Evolutionary conservation across 2,113 vertebrate species (phyloP).

Genomic region (Psephotus haematonotus): DNA sequence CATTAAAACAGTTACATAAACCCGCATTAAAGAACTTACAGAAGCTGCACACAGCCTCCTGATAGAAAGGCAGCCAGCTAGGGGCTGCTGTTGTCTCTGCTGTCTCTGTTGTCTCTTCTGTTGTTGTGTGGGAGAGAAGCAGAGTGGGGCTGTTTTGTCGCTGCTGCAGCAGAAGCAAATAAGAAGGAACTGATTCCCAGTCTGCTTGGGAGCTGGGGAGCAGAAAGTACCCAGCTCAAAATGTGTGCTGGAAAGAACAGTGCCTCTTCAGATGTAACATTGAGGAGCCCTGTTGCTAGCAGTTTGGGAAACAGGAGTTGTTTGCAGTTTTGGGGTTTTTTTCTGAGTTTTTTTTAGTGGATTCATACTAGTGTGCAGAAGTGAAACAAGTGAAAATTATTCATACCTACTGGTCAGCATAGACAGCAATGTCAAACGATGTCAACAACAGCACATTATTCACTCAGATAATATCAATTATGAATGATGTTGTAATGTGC

Average conservation of each 20-base stretch:
- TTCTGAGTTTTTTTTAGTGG: neutral
- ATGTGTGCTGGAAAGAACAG: accelerated
- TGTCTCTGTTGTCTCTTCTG: neutral
- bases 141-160: accelerated
- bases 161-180: neutral
- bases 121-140: neutral
- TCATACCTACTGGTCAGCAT: neutral
- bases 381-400: neutral
- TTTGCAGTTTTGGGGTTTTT: neutral
- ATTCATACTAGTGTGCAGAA: neutral
- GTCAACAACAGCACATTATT: neutral
- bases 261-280: accelerated
- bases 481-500: neutral
- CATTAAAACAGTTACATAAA: slow-evolving; percentile 31
- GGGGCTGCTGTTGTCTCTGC: neutral
- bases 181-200: neutral
- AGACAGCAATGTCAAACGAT: neutral
- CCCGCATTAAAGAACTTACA: neutral
- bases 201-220: neutral
- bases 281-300: neutral
- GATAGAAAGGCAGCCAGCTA: neutral
- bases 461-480: neutral
- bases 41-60: neutral
- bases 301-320: neutral
- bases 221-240: neutral